phyloP scores from a whole-genome alignment of 1,140 invertebrate genomes.

The Lordiphosa clarofinis region DNA sequence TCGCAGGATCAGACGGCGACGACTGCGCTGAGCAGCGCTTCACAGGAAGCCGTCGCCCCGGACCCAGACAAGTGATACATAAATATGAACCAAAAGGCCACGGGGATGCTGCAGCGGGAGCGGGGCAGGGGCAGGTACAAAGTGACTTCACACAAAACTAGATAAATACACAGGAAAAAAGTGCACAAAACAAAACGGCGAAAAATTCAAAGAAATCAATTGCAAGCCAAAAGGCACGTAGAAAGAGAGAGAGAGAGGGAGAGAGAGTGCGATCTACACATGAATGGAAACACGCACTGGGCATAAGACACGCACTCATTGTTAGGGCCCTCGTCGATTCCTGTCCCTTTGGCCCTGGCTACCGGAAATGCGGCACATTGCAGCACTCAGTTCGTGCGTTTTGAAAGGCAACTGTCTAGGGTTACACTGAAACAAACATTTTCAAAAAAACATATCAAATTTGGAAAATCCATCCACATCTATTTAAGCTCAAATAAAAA shows the following conservation, averaged over 20 bases:
- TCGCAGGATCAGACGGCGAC: constrained; percentile 57
- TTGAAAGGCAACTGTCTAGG: background rate
- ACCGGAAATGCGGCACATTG: constrained; percentile 75
- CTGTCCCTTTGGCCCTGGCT: constrained; percentile 29
- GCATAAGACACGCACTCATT: constrained; percentile 54
- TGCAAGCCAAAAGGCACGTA: constrained; percentile 65
- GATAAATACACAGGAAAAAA: constrained; percentile 21
- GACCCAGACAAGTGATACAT: constrained; percentile 20
- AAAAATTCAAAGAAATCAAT: constrained; percentile 74
- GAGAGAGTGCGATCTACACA: constrained; percentile 6
- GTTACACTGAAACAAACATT: no score
- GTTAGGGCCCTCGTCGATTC: background rate
- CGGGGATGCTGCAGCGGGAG: constrained; percentile 22
- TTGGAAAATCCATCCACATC: no score
- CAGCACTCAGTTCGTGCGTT: constrained; percentile 46
- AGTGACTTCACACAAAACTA: constrained; percentile 71
- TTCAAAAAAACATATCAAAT: no score
- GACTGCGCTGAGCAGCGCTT: constrained; percentile 4
- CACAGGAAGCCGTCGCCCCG: constrained; percentile 7
- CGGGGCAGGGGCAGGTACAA: constrained; percentile 66
- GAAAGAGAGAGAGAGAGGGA: constrained; percentile 3
- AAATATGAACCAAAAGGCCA: constrained; percentile 26
- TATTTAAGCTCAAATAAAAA: no score
- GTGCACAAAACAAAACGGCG: constrained; percentile 57
- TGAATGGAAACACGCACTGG: constrained; percentile 63